Base-by-base conservation (phyloP, 2,797 vertebrate genomes). In the Microctenopoma stevenorrisi region DNA sequence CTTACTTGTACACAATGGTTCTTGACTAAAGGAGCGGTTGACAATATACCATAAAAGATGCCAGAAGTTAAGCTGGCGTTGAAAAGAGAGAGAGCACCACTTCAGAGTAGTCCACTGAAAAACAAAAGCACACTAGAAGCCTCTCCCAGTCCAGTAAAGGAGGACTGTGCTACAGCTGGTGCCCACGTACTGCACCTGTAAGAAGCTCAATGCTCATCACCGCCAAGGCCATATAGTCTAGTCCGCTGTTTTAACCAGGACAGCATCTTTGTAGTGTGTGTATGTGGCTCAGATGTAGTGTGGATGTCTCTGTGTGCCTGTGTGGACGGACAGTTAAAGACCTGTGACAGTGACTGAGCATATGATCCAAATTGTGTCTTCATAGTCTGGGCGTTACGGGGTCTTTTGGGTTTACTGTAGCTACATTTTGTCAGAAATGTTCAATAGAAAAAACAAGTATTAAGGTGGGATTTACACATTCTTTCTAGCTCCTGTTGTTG, bases 201-300 rank as follows among this genome's bases (percentile, higher is more conserved):
- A 64, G 78, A 81, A 86, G 71, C 82, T 87, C 88, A 83, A 83
- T 82, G 81, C 85, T 90, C 53, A 79, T 80, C 86, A 86, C 86
- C 84, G 75, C 85, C 89, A 86, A 84, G 80, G 84, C 87, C 76
- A 68, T 70, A 68, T 72, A 89, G 84, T 82, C 86, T 84, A 81
- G 74, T 83, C 75, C 84, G 86, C 88, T 87, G 84, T 90, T 71
- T 89, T 65, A 81, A 87, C 70, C 80, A 82, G 84, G 74, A 71
- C 84, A 78, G 82, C 82, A 38, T 81, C 76, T 87, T 83, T 83
- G 69, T 83, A 79, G 71, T 81, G 7, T 81, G 74, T 76, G 76
- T 69, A 4, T 16, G 70, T 53, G 11, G 72, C 38, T 64, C 61
- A 60, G 40, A 38, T 62, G 28, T 73, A 22, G 68, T 78, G 72